These are phyloP conservation scores for Ambastaia sidthimunki DNA, from an alignment of 2,797 vertebrate species.

Conservation along the genomic window DNA sequence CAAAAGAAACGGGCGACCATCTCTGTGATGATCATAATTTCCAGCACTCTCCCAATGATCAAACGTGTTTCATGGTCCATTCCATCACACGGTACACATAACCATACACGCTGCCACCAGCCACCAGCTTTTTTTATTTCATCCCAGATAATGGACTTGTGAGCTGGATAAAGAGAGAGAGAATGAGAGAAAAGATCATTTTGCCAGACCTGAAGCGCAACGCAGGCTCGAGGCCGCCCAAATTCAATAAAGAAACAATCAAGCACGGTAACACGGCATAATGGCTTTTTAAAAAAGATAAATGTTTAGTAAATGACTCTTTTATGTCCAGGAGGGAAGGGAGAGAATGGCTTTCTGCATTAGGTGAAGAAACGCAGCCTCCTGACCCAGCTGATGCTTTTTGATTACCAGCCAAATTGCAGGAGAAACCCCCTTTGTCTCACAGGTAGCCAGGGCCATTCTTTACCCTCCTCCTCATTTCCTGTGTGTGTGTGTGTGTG, in stretches of 20 bases:
- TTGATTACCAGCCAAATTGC: slow-evolving; percentile 64
- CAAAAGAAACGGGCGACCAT: slow-evolving; percentile 13
- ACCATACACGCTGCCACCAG: slow-evolving; percentile 29
- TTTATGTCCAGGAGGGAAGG: slow-evolving; percentile 66
- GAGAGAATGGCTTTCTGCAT: slow-evolving; percentile 59
- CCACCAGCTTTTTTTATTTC: slow-evolving; percentile 43
- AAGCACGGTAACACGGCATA: slow-evolving; percentile 65
- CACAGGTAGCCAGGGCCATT: slow-evolving; percentile 48
- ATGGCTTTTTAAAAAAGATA: slow-evolving; percentile 71
- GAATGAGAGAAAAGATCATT: slow-evolving; percentile 61
- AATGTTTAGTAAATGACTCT: slow-evolving; percentile 66
- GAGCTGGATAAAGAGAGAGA: slow-evolving; percentile 54
- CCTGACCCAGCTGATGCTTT: slow-evolving; percentile 62
- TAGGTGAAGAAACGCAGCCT: slow-evolving; percentile 61
- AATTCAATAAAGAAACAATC: slow-evolving; percentile 70
- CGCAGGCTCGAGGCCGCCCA: slow-evolving; percentile 60
- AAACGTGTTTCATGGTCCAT: slow-evolving; percentile 22
- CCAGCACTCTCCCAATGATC: slow-evolving; percentile 7
- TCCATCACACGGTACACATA: slow-evolving; percentile 30
- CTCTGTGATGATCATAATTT: slow-evolving; percentile 30
- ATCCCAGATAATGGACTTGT: slow-evolving; percentile 56
- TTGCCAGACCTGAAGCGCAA: slow-evolving; percentile 61
- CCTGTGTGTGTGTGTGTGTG: slow-evolving; percentile 25
- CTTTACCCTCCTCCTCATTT: slow-evolving; percentile 38
- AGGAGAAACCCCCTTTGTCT: slow-evolving; percentile 61